These are phyloP conservation scores for Cydia amplana DNA, from an alignment of 1,140 invertebrate genomes.

Conservation along the genomic window DNA sequence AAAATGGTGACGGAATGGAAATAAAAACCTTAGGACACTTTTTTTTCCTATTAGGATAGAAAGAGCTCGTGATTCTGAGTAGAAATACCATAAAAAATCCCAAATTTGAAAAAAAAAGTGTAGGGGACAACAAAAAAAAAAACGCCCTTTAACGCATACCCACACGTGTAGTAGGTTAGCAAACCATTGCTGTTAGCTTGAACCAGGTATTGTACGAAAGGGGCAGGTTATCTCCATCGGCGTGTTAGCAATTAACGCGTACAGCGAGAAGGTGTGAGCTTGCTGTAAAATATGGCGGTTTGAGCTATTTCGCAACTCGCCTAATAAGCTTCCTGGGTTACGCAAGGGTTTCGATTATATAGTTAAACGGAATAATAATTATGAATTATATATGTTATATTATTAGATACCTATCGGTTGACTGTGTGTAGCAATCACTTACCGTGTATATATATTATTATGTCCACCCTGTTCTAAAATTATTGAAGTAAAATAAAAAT, in stretches of 20 bases:
- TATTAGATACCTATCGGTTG: neutral
- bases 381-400: neutral
- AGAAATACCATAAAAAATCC: no score
- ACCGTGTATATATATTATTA: no score
- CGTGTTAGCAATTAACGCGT: slow-evolving; percentile 28
- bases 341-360: neutral
- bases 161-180: neutral
- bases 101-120: no score
- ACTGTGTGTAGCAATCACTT: no score
- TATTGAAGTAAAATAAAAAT: no score
- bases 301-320: neutral
- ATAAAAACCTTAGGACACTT: no score
- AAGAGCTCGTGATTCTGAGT: no score
- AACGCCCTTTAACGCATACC: neutral
- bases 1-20: no score
- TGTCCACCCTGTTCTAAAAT: no score
- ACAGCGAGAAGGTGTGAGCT: slow-evolving; percentile 25
- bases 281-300: slow-evolving; percentile 8
- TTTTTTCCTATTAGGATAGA: no score
- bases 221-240: neutral
- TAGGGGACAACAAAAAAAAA: no score
- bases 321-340: slow-evolving; percentile 28
- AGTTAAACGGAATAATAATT: neutral
- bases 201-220: slow-evolving; percentile 15
- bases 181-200: neutral